These are phyloP conservation scores for Melanaphis sacchari DNA, from an alignment of 1,140 invertebrate genomes.

Conservation along the genomic window DNA sequence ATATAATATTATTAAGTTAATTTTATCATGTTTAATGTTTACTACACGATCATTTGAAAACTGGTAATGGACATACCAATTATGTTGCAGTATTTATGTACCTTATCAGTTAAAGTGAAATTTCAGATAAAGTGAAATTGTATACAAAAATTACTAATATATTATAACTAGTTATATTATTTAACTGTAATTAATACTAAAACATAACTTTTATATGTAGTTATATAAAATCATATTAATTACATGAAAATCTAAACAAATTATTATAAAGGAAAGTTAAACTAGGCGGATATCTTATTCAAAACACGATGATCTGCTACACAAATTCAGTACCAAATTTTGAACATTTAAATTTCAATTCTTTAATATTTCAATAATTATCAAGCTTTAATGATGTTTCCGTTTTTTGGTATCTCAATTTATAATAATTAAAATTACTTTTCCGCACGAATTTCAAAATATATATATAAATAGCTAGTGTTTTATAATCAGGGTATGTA, in stretches of 20 bases:
- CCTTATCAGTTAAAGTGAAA: neutral
- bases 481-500: too few relatives aligned
- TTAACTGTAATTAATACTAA: too few relatives aligned
- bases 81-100: neutral
- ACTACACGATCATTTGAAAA: neutral
- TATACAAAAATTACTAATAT: too few relatives aligned
- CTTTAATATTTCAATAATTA: too few relatives aligned
- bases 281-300: neutral
- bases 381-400: neutral
- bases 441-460: neutral
- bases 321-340: neutral
- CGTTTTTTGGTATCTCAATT: neutral
- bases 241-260: neutral
- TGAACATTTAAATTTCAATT: too few relatives aligned
- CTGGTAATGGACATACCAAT: neutral
- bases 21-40: neutral
- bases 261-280: neutral
- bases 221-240: neutral
- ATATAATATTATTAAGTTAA: neutral
- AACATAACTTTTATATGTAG: too few relatives aligned
- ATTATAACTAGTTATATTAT: too few relatives aligned
- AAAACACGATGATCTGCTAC: neutral
- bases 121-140: neutral
- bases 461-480: neutral
- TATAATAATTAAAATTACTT: neutral